Evolutionary conservation across 2,797 vertebrate species (phyloP), one percentile per base, ranked within the genome.

Genomic region (Cossypha heuglini): DNA sequence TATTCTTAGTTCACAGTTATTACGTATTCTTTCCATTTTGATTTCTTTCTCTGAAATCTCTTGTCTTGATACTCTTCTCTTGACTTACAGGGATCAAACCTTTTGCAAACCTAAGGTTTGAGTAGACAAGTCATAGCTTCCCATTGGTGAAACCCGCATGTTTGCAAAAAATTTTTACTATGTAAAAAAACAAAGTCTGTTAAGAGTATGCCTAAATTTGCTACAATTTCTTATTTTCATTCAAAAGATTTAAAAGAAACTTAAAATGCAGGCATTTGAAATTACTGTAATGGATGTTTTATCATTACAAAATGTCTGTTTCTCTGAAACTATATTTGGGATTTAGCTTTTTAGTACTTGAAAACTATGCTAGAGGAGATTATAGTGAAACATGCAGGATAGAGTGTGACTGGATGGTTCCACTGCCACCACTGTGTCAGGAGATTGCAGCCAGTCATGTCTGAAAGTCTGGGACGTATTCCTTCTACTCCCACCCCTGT

Each of bases 391-490:
- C 15, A 62, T 37, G 69, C 3, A 90, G 42, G 37, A 46, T 46
- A 18, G 31, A 67, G 31, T 92, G 40, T 63, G 43, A 66, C 52
- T 86, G 49, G 31, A 72, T 94, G 46, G 52, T 25, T 62, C 57
- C 52, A 15, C 38, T 49, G 25, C 67, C 67, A 58, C 33, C 57
- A 16, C 33, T 95, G 38, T 74, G 59, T 37, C 83, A 73, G 54
- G 19, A 95, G 55, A 95, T 59, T 57, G 61, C 59, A 73, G 29
- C 73, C 45, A 93, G 59, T 71, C 57, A 58, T 67, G 76, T 81
- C 86, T 96, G 69, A 81, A 84, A 94, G 87, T 79, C 80, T 91
- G 93, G 57, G 78, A 82, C 10, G 5, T 80, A 94, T 68, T 93
- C 87, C 42, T 94, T 94, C 46, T 86, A 35, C 72, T 92, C 13